phyloP scores from a whole-genome alignment of 2,113 vertebrate species.

The Crotalus horridus region DNA sequence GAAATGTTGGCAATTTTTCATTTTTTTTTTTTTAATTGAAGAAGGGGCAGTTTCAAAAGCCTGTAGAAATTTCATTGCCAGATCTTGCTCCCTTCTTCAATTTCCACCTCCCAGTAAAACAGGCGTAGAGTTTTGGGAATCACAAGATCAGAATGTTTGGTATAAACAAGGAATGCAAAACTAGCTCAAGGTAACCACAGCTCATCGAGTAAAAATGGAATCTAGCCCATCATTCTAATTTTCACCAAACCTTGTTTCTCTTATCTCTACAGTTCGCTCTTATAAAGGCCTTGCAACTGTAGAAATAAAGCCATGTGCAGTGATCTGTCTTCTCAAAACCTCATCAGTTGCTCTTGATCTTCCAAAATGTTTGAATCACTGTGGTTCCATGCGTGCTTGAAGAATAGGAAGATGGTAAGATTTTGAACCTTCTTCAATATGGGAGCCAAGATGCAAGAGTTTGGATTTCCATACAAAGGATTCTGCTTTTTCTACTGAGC shows the following conservation, averaged over 20 bases:
- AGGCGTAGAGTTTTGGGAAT: background rate
- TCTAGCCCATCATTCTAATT: background rate
- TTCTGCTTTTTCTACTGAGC: background rate
- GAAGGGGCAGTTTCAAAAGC: background rate
- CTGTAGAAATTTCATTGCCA: too few relatives aligned
- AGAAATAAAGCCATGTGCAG: too few relatives aligned
- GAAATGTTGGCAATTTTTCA: background rate
- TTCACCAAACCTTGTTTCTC: background rate
- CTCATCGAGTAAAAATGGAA: background rate
- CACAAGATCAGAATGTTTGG: background rate
- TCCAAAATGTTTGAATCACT: too few relatives aligned
- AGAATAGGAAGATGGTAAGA: too few relatives aligned
- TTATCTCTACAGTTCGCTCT: too few relatives aligned
- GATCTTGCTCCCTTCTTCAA: too few relatives aligned
- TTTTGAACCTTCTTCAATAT: too few relatives aligned
- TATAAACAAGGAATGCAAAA: background rate
- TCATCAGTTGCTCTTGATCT: too few relatives aligned
- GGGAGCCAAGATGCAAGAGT: too few relatives aligned
- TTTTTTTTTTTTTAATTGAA: background rate
- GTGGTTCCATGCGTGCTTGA: too few relatives aligned
- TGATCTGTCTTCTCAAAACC: too few relatives aligned
- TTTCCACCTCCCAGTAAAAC: background rate
- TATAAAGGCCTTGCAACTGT: too few relatives aligned
- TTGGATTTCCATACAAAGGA: background rate
- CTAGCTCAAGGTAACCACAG: background rate